Evolutionary conservation across 1,140 invertebrate species (phyloP), one percentile per base, ranked within the genome.

Genomic region (Idris sp.): DNA sequence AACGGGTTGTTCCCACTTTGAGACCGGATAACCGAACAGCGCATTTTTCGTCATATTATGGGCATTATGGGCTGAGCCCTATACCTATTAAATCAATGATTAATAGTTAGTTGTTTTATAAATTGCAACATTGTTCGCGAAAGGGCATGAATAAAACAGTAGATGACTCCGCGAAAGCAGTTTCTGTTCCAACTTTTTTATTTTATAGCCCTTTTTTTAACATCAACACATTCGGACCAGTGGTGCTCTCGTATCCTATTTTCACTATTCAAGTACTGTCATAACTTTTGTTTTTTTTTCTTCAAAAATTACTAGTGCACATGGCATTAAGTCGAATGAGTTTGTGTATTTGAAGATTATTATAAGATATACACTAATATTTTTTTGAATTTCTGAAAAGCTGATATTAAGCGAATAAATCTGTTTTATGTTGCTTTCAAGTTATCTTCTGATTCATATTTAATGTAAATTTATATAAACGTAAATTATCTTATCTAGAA

Each of bases 131-230:
- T 62, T 71, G 54, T 61, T 53, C 38, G 14, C 11, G 13, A 65
- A 44, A 8, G 33, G 4, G 13, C 28, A 71, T 71, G 67, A 71
- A 71, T 71, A 61, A 71, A 71, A 61, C 56, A 71, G 19, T 31
- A 33, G 25, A 54, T 4, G 25, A 46, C 5, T 38, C 7, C 38
- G 8, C 40, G 18, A 54, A 35, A 36, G 11, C 53, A 33, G 35
- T 40, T 58, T 64, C 58, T 36, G 41, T 72, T 48, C 41, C 35
- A 49, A 64, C 43, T 58, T 64, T 43, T 72, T 41, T 11, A 54
- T 54, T 72, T 64, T 72, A 72, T 38, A 35, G 33, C 19, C 40
- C 30, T 15, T 53, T 61, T 61, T 62, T 71, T 56, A 22, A n/a
- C n/a, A 16, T 1, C 11, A 9, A 3, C 11, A 31, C 48, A 58